Base-by-base conservation (phyloP, 2,113 vertebrate genomes). In the Pterocles burchelli region DNA sequence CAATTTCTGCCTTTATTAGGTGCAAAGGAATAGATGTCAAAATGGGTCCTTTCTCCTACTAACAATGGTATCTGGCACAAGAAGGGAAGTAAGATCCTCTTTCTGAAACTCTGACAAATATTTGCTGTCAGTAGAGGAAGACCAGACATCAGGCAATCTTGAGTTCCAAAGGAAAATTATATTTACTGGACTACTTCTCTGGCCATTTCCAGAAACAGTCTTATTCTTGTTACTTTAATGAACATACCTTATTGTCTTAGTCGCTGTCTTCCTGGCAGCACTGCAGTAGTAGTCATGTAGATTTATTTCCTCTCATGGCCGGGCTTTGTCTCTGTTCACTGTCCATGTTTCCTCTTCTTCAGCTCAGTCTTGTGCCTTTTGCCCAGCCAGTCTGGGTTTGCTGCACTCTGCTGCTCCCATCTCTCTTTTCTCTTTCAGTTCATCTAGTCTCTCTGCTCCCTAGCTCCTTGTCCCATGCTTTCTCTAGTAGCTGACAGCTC, bases 321-420 rank as follows among this genome's bases (percentile, higher is more conserved):
- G 46, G 62, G 19, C 66, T 94, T 97, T 79, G 66, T 89, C 67
- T 88, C 46, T 88, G 59, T 59, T 96, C 66, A 57, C 52, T 82
- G 52, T 87, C 86, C 80, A 21, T 7, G 9, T 85, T 94, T 94
- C 70, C 38, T 93, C 34, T 82, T 70, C 54, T 82, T 75, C 76
- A 51, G 33, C 82, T 89, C 49, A n/a, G 2, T 61, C 66, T 68
- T 57, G 24, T 0, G 1, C 43, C 48, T 83, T 80, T 67, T 86
- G 59, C 72, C n/a, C 55, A 67, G 58, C 46, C 55, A 31, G 59
- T 83, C 62, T 67, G 0, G 0, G 48, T 55, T 61, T 83, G 68
- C 76, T 76, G 33, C 0, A 0, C 52, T 82, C 85, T 72, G 34
- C 70, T 81, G 14, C 61, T 89, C 55, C n/a, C 41, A 2, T 48